Base-by-base conservation (phyloP, 2,113 vertebrate genomes). In the Leptodactylus fuscus region DNA sequence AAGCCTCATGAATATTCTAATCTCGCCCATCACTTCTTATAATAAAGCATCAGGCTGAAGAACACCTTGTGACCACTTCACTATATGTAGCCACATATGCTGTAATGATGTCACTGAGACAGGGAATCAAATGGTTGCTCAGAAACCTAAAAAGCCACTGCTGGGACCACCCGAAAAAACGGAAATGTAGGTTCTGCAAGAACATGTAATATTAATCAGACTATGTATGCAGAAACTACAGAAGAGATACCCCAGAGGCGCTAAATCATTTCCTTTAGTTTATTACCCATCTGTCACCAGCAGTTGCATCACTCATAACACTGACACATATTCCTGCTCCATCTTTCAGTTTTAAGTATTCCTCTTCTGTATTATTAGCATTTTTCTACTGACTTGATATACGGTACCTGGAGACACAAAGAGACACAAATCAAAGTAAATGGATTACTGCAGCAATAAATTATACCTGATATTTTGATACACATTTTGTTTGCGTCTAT, bases 221-320 rank as follows among this genome's bases (percentile, higher is more conserved):
- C 5, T 69, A 22, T 22, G 32, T 69, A 38, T 69, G 32, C 65
- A 22, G 32, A 32, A 3, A 69, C 32, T 69, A 69, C 5, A 69
- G 32, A 20, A 11, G 27, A 69, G 65, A 69, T 38, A 22, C 32
- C 58, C 32, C 32, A 22, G 65, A 69, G 65, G 65, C 65, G 36
- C 13, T 38, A 22, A 69, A 69, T 69, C 32, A 69, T 69, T 69
- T 69, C 65, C 65, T 69, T 38, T 36, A 9, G 65, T 69, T 36
- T 69, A 22, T 69, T 69, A 69, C 65, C 65, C 65, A 38, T 69
- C 65, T 69, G 65, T 69, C 65, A 69, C 65, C 65, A 18, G 12
- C 34, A 11, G 32, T 69, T 36, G 34, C 65, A 69, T 69, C 16
- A 69, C 62, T 67, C 62, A 32, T 36, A 15, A 32, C 10, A 10